Base-by-base conservation (phyloP, 2,113 vertebrate species). In the Microtus montanus region DNA sequence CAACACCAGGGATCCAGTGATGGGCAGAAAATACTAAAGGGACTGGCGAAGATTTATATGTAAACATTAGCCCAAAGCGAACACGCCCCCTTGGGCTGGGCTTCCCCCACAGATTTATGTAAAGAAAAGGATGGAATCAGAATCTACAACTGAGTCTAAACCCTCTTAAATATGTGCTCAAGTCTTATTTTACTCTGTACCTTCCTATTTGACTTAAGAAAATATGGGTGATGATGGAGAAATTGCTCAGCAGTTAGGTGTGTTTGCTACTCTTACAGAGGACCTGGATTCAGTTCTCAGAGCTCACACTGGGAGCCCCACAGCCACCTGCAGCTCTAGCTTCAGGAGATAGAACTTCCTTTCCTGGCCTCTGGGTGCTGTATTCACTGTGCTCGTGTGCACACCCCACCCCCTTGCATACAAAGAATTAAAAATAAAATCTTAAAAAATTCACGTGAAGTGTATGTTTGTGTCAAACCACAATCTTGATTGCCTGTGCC, bases 91-190 rank as follows among this genome's bases (percentile, higher is more conserved):
- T 49, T 49, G 49, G 49, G 49, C 49, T 12, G 49, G 12, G 49
- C 49, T 49, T 49, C 49, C 49, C 49, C 49, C 49, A 13, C 49
- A 49, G 87, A 74, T 92, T 87, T 75, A 64, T 95, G 41, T 95
- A 71, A 68, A 92, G 47, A 70, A 80, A 75, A 89, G 10, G 3
- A 28, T 84, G 1, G 19, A 92, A 4, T 58, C 41, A 78, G 47
- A 83, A 87, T 87, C 30, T 89, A 93, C 35, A 87, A 89, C 12
- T 28, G 58, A 64, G 28, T 54, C 35, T 93, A 83, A 66, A 66
- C n/a, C 2, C 2, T 58, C 28, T 12, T 41, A 30, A 33, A 11
- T 38, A 20, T 93, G 33, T 15, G 54, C 1, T 64, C n/a, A 89
- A 89, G 52, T n/a, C 41, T 64, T 71, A 63, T 17, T 74, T 35